These are phyloP conservation scores for Tenthredo mesomela DNA, from an alignment of 2,888 invertebrate genomes.

Conservation along the genomic window DNA sequence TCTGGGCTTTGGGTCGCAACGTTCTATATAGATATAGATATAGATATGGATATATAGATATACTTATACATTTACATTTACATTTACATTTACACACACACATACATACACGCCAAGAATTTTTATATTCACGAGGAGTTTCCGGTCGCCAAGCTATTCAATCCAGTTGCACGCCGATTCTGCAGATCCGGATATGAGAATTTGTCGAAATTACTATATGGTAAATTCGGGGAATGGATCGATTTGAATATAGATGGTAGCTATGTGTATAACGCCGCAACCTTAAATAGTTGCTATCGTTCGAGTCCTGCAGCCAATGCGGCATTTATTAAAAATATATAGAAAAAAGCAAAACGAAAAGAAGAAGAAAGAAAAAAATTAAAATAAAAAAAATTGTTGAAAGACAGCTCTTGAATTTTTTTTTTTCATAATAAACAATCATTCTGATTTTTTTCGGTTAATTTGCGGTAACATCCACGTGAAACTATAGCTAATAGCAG, in stretches of 20 bases:
- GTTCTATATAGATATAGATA: not conserved
- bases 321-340: not conserved
- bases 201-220: conserved; percentile 19
- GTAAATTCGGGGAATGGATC: conserved; percentile 17
- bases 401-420: not conserved
- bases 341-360: not conserved
- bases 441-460: not conserved
- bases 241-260: conserved; percentile 19
- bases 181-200: conserved; percentile 30
- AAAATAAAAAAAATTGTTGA: not conserved
- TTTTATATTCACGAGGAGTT: conserved; percentile 37
- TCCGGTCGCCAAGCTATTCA: conserved; percentile 19
- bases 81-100: too few relatives aligned
- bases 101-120: not conserved
- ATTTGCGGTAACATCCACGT: not conserved
- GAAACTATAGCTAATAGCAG: not conserved
- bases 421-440: not conserved
- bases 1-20: not conserved
- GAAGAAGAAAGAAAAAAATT: not conserved
- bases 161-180: conserved; percentile 6
- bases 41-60: not conserved
- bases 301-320: not conserved
- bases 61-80: too few relatives aligned
- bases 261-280: not conserved
- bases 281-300: not conserved